A percentile compares a stretch with the other conserved stretches of the same genome.
Conservation (phyloP, 2,888 invertebrate genomes). For the Drosophila barbarae region DNA sequence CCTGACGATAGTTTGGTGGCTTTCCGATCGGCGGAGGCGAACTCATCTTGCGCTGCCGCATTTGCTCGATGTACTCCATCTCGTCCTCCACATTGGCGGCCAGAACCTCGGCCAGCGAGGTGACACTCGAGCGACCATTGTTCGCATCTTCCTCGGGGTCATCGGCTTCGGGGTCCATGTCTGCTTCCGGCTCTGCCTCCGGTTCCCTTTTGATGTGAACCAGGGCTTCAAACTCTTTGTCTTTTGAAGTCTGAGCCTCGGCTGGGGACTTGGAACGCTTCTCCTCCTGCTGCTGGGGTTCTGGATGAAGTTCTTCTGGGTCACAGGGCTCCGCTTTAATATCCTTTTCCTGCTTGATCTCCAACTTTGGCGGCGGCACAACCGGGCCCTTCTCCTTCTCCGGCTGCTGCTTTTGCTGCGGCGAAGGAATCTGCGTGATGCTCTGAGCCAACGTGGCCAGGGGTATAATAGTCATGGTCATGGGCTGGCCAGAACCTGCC, state of each 20-base stretch:
- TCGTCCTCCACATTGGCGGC: constrained; percentile 63
- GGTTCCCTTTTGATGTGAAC: constrained; percentile 17
- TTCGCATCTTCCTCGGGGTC: constrained; percentile 56
- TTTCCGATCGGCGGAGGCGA: constrained; percentile 23
- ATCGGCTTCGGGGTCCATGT: constrained; percentile 12
- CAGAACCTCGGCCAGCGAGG: constrained; percentile 59
- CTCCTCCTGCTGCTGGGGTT: constrained; percentile 6
- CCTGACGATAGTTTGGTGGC: constrained; percentile 34
- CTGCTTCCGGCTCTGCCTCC: constrained; percentile 6
- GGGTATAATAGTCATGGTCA: constrained; percentile 77
- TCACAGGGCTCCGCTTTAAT: constrained; percentile 72
- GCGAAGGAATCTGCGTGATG: constrained; percentile 51
- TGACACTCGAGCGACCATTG: constrained; percentile 62
- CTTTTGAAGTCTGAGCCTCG: neutral
- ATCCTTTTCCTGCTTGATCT: constrained; percentile 74
- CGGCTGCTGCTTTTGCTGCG: constrained; percentile 9
- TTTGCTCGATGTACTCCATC: constrained; percentile 63
- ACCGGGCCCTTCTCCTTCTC: constrained; percentile 21
- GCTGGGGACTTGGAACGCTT: neutral
- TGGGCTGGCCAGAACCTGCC: constrained; percentile 53
- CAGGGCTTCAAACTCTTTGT: neutral
- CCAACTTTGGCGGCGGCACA: constrained; percentile 70
- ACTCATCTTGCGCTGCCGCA: constrained; percentile 48
- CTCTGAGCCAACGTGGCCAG: constrained; percentile 67
- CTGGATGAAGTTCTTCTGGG: constrained; percentile 12